Evolutionary conservation across 1,140 invertebrate species (phyloP).

Genomic region (Aphaenogaster floridana): DNA sequence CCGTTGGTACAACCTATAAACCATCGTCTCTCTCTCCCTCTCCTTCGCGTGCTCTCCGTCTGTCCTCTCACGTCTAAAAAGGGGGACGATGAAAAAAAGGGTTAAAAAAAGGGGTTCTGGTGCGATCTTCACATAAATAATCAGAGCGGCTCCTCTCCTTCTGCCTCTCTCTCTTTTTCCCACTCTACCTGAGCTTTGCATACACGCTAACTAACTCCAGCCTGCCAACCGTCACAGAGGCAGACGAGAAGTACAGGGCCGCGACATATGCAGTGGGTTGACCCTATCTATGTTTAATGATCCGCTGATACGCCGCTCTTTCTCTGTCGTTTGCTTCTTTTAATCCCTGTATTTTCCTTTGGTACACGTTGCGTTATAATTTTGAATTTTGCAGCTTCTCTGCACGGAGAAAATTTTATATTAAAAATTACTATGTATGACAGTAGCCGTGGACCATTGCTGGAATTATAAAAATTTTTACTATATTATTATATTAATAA

Average conservation of each 20-base stretch:
- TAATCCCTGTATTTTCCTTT: conserved; percentile 44
- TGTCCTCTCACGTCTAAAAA: conserved; percentile 70
- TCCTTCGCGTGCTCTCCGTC: conserved; percentile 70
- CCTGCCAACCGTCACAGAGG: conserved; percentile 54
- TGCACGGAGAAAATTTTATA: no score
- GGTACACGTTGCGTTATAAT: conserved; percentile 13
- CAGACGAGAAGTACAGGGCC: conserved; percentile 66
- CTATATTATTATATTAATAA: no score
- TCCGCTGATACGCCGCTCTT: conserved; percentile 72
- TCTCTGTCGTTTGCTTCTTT: conserved; percentile 56
- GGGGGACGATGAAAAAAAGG: conserved; percentile 63
- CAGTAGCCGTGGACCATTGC: no score
- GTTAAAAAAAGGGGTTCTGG: conserved; percentile 63
- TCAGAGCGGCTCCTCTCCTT: conserved; percentile 72
- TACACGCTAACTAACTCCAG: conserved; percentile 78
- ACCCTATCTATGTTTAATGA: conserved; percentile 80
- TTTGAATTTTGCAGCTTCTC: not conserved
- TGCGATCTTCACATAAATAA: conserved; percentile 77
- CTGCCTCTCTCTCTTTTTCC: conserved; percentile 60
- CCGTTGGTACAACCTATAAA: conserved; percentile 65
- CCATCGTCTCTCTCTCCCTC: conserved; percentile 65
- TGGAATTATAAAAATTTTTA: no score
- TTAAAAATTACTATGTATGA: no score
- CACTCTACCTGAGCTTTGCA: conserved; percentile 82
- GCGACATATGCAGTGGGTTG: conserved; percentile 82